phyloP scores from a whole-genome alignment of 2,888 invertebrate genomes.

The Oligia latruncula region DNA sequence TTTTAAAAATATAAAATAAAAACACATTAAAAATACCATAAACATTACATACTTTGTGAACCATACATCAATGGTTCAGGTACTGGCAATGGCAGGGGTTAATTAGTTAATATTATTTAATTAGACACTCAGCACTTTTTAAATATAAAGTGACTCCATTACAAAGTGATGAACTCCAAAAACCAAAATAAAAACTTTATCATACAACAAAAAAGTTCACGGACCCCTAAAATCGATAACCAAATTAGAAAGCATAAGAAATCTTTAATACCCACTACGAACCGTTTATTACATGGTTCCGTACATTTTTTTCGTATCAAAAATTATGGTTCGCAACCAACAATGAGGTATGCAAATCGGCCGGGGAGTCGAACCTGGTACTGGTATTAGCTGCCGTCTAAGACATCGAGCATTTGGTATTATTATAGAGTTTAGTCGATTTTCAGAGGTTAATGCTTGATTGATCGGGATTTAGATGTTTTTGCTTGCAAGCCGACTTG shows the following conservation, averaged over 20 bases:
- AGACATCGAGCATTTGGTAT: conserved; percentile 74
- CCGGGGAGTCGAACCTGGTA: conserved; percentile 75
- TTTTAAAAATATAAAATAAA: too few relatives aligned
- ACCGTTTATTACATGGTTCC: conserved; percentile 68
- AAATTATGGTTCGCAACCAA: conserved; percentile 83
- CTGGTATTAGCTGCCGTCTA: conserved; percentile 79
- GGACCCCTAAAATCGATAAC: conserved; percentile 66
- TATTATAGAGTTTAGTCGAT: conserved; percentile 80
- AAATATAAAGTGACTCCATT: background rate
- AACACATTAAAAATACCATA: too few relatives aligned
- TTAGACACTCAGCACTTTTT: background rate
- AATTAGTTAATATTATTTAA: too few relatives aligned
- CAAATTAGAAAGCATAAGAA: conserved; percentile 81
- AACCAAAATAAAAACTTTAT: conserved; percentile 29
- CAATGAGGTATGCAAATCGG: conserved; percentile 88
- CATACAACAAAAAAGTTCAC: background rate
- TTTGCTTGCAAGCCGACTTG: conserved; percentile 14
- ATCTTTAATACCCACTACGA: conserved; percentile 77
- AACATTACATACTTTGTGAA: too few relatives aligned
- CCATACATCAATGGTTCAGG: too few relatives aligned
- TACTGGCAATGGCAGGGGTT: too few relatives aligned
- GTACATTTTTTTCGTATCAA: conserved; percentile 72
- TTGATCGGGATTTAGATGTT: conserved; percentile 66
- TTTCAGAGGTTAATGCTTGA: conserved; percentile 70
- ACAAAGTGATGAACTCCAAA: background rate